Evolutionary conservation across 2,113 vertebrate genomes (phyloP).

Genomic region (Varanus komodoensis): DNA sequence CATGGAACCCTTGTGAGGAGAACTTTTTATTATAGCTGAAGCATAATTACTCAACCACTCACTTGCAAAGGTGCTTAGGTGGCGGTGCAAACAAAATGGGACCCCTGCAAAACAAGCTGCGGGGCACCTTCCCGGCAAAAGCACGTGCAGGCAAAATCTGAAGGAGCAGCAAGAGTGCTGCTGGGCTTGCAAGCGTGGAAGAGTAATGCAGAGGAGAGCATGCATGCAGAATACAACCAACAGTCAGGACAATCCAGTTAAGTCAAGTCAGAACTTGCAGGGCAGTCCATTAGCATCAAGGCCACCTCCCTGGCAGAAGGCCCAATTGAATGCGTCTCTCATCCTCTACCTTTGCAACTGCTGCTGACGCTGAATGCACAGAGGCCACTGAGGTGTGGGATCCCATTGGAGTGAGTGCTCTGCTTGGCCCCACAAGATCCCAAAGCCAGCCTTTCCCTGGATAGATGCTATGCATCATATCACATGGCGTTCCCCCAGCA

Average conservation of each 20-base stretch:
- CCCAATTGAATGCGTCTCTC: not conserved
- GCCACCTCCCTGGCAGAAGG: not conserved
- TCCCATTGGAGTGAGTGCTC: not conserved
- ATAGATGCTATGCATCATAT: no score
- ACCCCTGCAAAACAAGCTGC: not conserved
- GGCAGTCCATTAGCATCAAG: not conserved
- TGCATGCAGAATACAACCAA: not conserved
- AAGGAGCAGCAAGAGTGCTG: not conserved
- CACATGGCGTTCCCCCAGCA: no score
- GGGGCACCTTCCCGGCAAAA: not conserved
- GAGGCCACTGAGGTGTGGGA: not conserved
- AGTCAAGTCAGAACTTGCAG: not conserved
- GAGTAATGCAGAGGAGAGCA: not conserved
- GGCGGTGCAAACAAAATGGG: not conserved
- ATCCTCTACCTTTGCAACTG: not conserved
- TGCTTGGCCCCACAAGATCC: not conserved
- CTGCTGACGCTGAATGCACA: not conserved
- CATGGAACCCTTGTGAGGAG: not conserved
- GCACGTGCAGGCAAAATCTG: not conserved
- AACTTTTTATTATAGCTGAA: not conserved
- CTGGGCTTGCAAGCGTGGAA: not conserved
- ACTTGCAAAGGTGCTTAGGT: not conserved
- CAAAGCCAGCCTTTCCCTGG: not conserved
- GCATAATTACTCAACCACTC: not conserved
- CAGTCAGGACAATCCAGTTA: not conserved